Evolutionary conservation across 2,797 vertebrate genomes (phyloP).

Genomic region (Takifugu ocellatus): DNA sequence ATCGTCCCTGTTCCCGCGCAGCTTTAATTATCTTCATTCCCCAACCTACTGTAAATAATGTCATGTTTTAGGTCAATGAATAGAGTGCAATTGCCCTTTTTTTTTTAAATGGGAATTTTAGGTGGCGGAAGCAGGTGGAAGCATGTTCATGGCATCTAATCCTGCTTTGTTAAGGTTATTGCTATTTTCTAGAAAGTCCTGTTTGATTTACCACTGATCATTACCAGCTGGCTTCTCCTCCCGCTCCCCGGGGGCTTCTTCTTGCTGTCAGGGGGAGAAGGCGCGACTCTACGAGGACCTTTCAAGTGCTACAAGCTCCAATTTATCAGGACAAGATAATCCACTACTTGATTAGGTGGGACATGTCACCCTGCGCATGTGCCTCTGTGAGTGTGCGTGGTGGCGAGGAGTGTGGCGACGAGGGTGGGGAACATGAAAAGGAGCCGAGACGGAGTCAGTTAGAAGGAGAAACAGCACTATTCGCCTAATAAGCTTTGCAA

Average conservation of each 20-base stretch:
- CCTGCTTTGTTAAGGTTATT: background rate
- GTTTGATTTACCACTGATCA: constrained; percentile 79
- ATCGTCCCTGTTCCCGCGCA: constrained; percentile 7
- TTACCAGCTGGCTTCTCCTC: constrained; percentile 67
- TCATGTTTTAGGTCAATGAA: constrained; percentile 9
- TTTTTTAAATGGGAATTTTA: too few species aligned
- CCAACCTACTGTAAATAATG: constrained; percentile 2
- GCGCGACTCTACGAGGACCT: constrained; percentile 71
- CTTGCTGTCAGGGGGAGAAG: constrained; percentile 68
- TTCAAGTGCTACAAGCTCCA: constrained; percentile 73
- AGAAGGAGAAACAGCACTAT: constrained; percentile 41
- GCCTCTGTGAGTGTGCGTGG: constrained; percentile 17
- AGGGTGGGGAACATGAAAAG: constrained; percentile 29
- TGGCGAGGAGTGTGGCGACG: constrained; percentile 16
- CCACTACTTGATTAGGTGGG: constrained; percentile 77
- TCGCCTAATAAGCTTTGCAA: constrained; percentile 69
- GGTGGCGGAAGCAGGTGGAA: background rate
- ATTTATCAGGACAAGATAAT: constrained; percentile 84
- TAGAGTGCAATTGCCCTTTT: too few species aligned
- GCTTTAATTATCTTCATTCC: background rate
- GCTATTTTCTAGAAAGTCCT: constrained; percentile 63
- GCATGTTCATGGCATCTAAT: constrained; percentile 1
- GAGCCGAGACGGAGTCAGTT: constrained; percentile 51
- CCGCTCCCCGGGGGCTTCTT: constrained; percentile 72
- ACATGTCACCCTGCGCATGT: constrained; percentile 65